Conservation (phyloP, 2,113 vertebrate species). For the Podarcis raffonei region DNA sequence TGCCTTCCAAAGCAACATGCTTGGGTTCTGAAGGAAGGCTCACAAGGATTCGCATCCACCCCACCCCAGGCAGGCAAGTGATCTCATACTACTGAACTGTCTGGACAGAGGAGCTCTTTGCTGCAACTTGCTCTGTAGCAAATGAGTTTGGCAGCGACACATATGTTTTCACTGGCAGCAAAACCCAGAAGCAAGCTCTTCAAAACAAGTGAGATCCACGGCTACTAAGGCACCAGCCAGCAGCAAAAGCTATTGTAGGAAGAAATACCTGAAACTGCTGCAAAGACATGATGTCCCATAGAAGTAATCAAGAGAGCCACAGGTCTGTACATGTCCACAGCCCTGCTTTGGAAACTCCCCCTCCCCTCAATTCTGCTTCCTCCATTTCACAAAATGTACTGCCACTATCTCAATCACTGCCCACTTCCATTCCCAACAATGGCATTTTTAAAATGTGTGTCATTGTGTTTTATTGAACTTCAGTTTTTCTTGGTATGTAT, state of each 20-base stretch:
- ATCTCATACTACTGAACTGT: neutral
- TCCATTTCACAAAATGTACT: neutral
- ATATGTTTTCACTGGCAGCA: neutral
- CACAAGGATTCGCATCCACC: neutral
- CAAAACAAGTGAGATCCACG: neutral
- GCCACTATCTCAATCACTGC: neutral
- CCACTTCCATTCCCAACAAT: neutral
- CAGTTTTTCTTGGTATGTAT: neutral
- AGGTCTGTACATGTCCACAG: neutral
- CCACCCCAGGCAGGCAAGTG: neutral
- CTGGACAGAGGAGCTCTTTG: neutral
- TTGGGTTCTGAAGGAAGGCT: too few species aligned
- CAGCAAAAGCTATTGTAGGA: conserved; percentile 15
- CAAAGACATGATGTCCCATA: neutral
- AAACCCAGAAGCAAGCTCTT: neutral
- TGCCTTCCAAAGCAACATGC: neutral
- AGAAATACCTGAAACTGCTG: neutral
- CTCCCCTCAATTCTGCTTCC: neutral
- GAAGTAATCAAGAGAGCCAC: neutral
- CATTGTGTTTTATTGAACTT: neutral
- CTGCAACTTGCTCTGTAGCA: neutral
- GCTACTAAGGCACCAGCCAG: neutral
- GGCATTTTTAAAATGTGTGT: neutral
- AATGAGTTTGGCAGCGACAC: neutral
- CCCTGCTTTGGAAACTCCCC: neutral